A percentile compares a stretch with the other conserved stretches of the same genome.
These are phyloP conservation scores for Mamestra configurata DNA, from an alignment of 1,140 invertebrate species.

Conservation along the genomic window DNA sequence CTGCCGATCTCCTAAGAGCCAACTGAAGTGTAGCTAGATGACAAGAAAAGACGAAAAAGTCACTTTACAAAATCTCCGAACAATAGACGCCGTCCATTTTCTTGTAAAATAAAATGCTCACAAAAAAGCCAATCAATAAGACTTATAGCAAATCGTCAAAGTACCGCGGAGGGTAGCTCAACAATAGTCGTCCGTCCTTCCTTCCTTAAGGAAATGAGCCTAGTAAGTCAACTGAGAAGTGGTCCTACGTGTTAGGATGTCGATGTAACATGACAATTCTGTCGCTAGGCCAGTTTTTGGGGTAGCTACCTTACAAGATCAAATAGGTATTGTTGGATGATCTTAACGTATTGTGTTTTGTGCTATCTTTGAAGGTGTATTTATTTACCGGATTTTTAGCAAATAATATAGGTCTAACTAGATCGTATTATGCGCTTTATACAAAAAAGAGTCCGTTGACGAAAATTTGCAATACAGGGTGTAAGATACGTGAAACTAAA, in stretches of 20 bases:
- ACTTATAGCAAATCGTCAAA: slow-evolving; percentile 25
- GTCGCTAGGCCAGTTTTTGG: neutral
- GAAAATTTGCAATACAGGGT: no score
- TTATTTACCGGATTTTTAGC: no score
- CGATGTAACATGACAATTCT: neutral
- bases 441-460: no score
- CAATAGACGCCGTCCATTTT: neutral
- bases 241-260: neutral
- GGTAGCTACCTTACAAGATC: neutral
- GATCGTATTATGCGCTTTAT: no score
- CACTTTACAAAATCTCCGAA: neutral
- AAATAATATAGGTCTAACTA: no score
- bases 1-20: neutral
- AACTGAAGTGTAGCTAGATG: neutral
- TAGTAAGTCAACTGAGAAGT: slow-evolving; percentile 16
- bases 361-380: no score
- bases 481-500: no score
- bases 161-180: slow-evolving; percentile 13
- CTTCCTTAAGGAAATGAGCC: slow-evolving; percentile 39
- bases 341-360: no score
- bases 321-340: neutral
- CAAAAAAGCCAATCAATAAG: slow-evolving; percentile 16
- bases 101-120: slow-evolving; percentile 21
- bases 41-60: neutral
- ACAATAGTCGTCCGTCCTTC: slow-evolving; percentile 36